A percentile compares a stretch with the other conserved stretches of the same genome.
Evolutionary conservation across 2,888 invertebrate genomes (phyloP).

Genomic region (Drosophila testacea): DNA sequence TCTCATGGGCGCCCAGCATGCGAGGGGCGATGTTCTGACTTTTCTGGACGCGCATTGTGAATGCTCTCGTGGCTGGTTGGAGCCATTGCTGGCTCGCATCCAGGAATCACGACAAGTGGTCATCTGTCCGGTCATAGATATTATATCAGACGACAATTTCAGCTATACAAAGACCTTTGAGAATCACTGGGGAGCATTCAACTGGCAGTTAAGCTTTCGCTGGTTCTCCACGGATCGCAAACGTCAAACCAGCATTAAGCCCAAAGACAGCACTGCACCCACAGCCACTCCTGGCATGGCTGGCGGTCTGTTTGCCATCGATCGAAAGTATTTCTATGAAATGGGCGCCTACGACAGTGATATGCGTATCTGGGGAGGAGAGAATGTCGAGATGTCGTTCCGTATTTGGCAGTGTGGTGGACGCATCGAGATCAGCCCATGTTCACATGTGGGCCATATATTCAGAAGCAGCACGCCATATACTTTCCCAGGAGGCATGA

Average conservation of each 20-base stretch:
- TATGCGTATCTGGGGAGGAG: slow-evolving; percentile 98
- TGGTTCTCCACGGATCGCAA: slow-evolving; percentile 81
- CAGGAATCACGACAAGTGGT: slow-evolving; percentile 82
- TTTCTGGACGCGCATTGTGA: slow-evolving; percentile 99
- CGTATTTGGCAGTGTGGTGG: slow-evolving; percentile 98
- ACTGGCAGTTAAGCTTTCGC: slow-evolving; percentile 97
- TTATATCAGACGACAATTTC: slow-evolving; percentile 97
- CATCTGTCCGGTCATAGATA: slow-evolving; percentile 92
- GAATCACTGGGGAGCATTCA: slow-evolving; percentile 99
- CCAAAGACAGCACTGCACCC: slow-evolving; percentile 88
- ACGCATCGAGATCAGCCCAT: slow-evolving; percentile 94
- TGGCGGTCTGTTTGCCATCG: slow-evolving; percentile 94
- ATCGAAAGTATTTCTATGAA: slow-evolving; percentile 94
- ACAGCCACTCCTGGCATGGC: slow-evolving; percentile 96
- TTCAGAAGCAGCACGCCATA: slow-evolving; percentile 97
- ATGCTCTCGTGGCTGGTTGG: slow-evolving; percentile 92
- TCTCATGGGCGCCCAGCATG: slow-evolving; percentile 90
- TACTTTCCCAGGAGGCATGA: slow-evolving; percentile 96
- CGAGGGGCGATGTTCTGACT: slow-evolving; percentile 91
- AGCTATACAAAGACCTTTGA: slow-evolving; percentile 96
- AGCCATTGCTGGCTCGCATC: slow-evolving; percentile 89
- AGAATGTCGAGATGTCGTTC: slow-evolving; percentile 98
- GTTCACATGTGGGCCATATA: slow-evolving; percentile 96
- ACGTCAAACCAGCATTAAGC: slow-evolving; percentile 23
- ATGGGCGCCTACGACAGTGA: slow-evolving; percentile 95